Conservation (phyloP, 2,113 vertebrate genomes). For the Actenoides hombroni region DNA sequence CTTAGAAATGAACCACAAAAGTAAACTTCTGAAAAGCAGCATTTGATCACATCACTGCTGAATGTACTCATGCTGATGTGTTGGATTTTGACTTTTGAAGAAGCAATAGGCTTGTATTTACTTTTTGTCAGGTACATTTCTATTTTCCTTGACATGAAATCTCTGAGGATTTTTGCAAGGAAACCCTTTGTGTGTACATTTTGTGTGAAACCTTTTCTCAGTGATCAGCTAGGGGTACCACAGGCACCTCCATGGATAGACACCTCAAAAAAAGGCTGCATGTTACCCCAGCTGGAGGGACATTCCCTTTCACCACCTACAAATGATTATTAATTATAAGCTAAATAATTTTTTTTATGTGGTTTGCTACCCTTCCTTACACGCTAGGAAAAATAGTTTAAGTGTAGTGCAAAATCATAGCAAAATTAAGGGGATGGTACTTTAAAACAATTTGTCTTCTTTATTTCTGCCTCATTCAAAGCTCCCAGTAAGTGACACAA, state of each 20-base stretch:
- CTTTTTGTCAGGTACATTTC: not conserved
- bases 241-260: not conserved
- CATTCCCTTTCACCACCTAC: not conserved
- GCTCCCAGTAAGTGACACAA: not conserved
- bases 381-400: not conserved
- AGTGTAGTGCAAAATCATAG: not conserved
- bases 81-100: not conserved
- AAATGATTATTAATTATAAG: not conserved
- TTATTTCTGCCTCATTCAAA: not conserved
- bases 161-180: not conserved
- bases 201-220: not conserved
- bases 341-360: not conserved
- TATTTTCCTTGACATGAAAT: not conserved
- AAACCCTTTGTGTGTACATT: not conserved
- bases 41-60: not conserved
- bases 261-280: accelerated
- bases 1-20: not conserved
- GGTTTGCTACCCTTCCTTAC: not conserved
- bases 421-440: not conserved
- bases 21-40: not conserved
- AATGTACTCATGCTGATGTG: not conserved
- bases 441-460: not conserved
- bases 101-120: not conserved
- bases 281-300: not conserved
- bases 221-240: accelerated